These are phyloP conservation scores for Microcebus jonahi DNA, from an alignment of 2,113 vertebrate genomes.

Conservation along the genomic window DNA sequence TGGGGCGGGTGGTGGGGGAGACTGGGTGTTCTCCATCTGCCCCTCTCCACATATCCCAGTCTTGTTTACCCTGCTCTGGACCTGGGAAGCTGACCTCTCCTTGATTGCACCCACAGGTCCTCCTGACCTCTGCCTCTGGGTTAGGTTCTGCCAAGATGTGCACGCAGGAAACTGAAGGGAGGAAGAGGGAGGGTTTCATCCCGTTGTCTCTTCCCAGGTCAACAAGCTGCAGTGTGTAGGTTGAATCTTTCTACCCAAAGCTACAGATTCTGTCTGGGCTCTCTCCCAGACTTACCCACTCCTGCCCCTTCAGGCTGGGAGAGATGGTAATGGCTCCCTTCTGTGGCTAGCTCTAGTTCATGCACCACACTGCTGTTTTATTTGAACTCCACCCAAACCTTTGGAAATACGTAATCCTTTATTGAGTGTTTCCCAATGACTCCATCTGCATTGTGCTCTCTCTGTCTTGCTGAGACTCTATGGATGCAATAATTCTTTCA, in stretches of 20 bases:
- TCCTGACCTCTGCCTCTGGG: background rate
- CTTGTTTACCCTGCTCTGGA: background rate
- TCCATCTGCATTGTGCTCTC: background rate
- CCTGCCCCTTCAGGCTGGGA: background rate
- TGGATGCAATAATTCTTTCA: background rate
- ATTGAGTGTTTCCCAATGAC: background rate
- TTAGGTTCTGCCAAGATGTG: background rate
- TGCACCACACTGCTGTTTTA: background rate
- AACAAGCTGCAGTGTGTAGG: too few relatives aligned
- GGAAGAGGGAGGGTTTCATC: background rate
- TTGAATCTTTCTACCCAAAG: background rate
- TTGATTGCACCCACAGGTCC: background rate
- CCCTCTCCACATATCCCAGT: rapidly evolving
- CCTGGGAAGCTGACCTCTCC: background rate
- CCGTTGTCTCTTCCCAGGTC: background rate
- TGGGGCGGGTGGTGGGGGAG: too few relatives aligned
- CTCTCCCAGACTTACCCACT: background rate
- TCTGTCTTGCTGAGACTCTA: background rate
- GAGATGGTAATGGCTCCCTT: background rate
- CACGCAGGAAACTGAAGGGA: background rate
- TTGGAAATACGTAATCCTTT: background rate
- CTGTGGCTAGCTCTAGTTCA: background rate
- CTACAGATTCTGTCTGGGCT: background rate
- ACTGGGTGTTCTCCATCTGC: background rate
- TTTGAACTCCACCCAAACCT: background rate